Conservation (phyloP, 2,113 vertebrate genomes). For the Mobula birostris region DNA sequence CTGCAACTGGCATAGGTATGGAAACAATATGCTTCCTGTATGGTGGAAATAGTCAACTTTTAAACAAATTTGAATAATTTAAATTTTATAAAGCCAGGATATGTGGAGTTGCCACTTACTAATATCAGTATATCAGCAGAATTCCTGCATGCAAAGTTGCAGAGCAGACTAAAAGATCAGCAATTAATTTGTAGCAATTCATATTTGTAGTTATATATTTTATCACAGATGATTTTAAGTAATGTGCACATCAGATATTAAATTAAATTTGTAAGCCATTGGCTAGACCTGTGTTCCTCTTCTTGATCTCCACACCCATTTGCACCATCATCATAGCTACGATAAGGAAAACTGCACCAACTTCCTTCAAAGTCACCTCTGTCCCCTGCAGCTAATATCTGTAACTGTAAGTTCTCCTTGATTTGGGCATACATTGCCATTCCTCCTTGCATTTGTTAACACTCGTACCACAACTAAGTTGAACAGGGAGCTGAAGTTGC, state of each 20-base stretch:
- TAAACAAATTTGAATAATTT: not conserved
- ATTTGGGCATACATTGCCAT: not conserved
- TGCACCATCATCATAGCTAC: not conserved
- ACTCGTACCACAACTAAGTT: no score
- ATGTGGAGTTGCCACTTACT: not conserved
- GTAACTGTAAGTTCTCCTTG: not conserved
- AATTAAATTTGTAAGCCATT: not conserved
- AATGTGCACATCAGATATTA: not conserved
- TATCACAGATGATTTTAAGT: not conserved
- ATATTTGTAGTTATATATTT: not conserved
- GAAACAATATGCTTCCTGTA: not conserved
- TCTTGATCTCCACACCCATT: not conserved
- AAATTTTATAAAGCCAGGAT: not conserved
- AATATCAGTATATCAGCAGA: not conserved
- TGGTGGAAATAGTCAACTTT: not conserved
- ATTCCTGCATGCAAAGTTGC: not conserved
- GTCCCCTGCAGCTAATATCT: not conserved
- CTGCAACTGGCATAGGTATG: conserved; percentile 69
- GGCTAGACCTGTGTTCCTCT: not conserved
- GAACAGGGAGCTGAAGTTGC: no score
- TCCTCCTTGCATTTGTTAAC: not conserved
- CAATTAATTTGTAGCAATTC: no score
- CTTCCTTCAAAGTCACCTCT: not conserved
- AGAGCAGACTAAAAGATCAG: not conserved
- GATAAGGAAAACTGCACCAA: not conserved